phyloP scores from a whole-genome alignment of 2,113 vertebrate species.

The Cephalopterus ornatus region DNA sequence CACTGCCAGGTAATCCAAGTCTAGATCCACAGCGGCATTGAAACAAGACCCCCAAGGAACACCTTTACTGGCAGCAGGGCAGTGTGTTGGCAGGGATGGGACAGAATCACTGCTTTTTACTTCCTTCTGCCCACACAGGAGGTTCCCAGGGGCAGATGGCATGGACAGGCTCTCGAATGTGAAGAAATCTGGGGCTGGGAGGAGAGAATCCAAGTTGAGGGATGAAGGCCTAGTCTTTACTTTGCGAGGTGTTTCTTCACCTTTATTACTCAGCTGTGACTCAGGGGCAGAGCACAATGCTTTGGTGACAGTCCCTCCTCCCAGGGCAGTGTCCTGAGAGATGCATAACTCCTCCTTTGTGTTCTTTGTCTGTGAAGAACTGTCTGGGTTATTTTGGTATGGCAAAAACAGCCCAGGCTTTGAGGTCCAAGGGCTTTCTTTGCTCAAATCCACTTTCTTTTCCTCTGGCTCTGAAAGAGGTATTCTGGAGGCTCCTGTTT shows the following conservation, averaged over 20 bases:
- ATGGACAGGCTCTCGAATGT: constrained; percentile 66
- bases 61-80: constrained; percentile 29
- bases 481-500: not conserved
- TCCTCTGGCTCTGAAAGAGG: not conserved
- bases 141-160: constrained; percentile 41
- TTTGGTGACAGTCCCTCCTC: not conserved
- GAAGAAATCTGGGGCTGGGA: constrained; percentile 66
- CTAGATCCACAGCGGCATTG: constrained; percentile 36
- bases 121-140: constrained; percentile 63
- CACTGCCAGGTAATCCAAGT: constrained; percentile 68
- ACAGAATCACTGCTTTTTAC: constrained; percentile 63
- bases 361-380: constrained; percentile 19
- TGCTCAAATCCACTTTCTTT: not conserved
- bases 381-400: not conserved
- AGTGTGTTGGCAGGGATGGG: constrained; percentile 40
- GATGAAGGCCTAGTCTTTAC: constrained; percentile 76
- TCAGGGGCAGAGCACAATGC: not conserved
- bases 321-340: not conserved
- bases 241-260: constrained; percentile 60
- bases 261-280: constrained; percentile 6
- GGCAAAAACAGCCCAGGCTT: not conserved
- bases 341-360: not conserved
- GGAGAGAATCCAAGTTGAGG: constrained; percentile 74
- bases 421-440: not conserved
- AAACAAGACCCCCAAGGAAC: constrained; percentile 62